phyloP scores from a whole-genome alignment of 2,797 vertebrate species.

The Pitangus sulphuratus region DNA sequence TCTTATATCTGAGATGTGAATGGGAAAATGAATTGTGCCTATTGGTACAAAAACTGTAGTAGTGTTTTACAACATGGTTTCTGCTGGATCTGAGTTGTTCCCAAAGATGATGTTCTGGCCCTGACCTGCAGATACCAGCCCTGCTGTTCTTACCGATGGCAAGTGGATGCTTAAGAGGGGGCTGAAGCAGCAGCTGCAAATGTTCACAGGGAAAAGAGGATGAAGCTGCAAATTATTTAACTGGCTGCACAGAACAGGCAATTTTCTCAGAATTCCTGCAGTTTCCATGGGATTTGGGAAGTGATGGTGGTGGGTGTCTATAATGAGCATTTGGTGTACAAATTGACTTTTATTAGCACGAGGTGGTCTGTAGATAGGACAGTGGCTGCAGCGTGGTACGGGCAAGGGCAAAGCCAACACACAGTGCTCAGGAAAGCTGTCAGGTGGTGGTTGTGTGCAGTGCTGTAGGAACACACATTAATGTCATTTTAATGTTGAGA shows the following conservation, averaged over 20 bases:
- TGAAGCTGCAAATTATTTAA: not conserved
- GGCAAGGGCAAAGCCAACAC: not conserved
- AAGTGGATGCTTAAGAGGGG: not conserved
- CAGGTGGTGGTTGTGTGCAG: fast-evolving
- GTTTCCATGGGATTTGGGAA: fast-evolving
- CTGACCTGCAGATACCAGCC: not conserved
- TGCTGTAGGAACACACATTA: not conserved
- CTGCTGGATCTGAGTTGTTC: not conserved
- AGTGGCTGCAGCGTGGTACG: not conserved
- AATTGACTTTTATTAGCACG: not conserved
- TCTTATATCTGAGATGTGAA: not conserved
- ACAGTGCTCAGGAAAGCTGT: not conserved
- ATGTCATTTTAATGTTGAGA: not conserved
- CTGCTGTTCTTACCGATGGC: fast-evolving
- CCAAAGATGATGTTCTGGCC: not conserved
- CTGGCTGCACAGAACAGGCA: not conserved
- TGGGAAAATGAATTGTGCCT: not conserved
- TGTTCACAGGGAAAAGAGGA: not conserved
- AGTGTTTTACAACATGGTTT: not conserved
- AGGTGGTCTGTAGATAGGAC: not conserved
- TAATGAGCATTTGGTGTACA: not conserved
- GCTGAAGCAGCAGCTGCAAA: not conserved
- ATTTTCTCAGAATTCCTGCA: not conserved
- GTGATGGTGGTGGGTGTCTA: fast-evolving
- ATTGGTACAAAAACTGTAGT: not conserved